Base-by-base conservation (phyloP, 1,140 invertebrate genomes). In the Drosophila saltans region DNA sequence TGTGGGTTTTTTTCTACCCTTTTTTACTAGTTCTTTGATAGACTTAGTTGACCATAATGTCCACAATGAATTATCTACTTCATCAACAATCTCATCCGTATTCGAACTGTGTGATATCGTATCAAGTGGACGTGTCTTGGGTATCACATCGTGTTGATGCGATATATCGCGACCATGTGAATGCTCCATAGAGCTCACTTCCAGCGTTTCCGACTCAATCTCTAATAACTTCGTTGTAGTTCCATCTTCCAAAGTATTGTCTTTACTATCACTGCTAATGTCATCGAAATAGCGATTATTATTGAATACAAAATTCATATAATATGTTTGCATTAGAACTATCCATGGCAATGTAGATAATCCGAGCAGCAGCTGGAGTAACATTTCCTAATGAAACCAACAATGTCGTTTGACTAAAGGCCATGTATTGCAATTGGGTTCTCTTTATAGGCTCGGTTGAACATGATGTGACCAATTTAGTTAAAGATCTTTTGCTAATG, bases 231-330 rank as follows among this genome's bases (percentile, higher is more conserved):
- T 26, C 3, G 11, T 9, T 0, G 2, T 8, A 28, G 7, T 43
- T 36, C 6, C 33, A 6, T 36, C 33, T 36, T 36, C 33, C 1
- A 36, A 41, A 3, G 2, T 2, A 11, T 43, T 10, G 0, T 16
- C 24, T 41, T 41, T 16, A 1, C 30, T 40, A 9, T 10, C 7
- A n/a, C 21, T 26, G 26, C 21, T 21, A 9, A 1, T 26, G 21
- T 9, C 21, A 10, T 26, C 6, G 21, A 43, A 3, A 16, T 67
- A 72, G 0, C 60, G 58, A 59, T 78, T 68, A 55, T 88, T 88
- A 30, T 88, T 88, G 52, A 88, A 88, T 3, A 88, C 36, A 21
- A 88, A 88, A 48, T 86, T 88, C 41, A 88, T 72, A 36, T 88
- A 88, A 55, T 88, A 88, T 0, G 80, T 80, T 58, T 88, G 83